Evolutionary conservation across 2,888 invertebrate species (phyloP).

Genomic region (Dyspetes luteomarginatus): DNA sequence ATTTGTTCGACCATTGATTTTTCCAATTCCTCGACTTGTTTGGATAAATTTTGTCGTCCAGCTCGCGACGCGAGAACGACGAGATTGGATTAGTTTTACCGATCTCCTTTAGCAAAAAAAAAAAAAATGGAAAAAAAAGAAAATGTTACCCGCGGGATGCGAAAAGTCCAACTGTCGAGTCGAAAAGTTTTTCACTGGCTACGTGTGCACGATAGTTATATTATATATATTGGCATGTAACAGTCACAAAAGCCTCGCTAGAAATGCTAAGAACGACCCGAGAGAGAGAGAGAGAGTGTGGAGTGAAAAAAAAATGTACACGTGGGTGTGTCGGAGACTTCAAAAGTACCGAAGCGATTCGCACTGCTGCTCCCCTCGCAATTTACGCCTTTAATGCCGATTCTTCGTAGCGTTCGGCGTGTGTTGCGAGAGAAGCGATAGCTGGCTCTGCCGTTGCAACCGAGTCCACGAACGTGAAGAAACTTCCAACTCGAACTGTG

Average conservation of each 20-base stretch:
- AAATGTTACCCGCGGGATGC: background rate
- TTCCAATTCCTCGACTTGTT: slow-evolving; percentile 10
- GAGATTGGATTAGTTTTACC: slow-evolving; percentile 38
- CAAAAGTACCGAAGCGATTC: slow-evolving; percentile 63
- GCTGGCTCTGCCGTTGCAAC: slow-evolving; percentile 12
- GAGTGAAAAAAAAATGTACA: slow-evolving; percentile 11
- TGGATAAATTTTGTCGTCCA: slow-evolving; percentile 4
- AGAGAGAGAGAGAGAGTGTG: background rate
- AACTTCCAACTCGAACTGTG: slow-evolving; percentile 57
- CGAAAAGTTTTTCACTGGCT: slow-evolving; percentile 51
- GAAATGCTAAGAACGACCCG: background rate
- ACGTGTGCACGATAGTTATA: background rate
- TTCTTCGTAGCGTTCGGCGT: slow-evolving; percentile 52
- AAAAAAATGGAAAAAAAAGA: too few species aligned
- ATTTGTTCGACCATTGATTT: slow-evolving; percentile 27
- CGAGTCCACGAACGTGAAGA: slow-evolving; percentile 54
- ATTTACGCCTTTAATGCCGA: slow-evolving; percentile 64
- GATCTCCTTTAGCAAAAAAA: slow-evolving; percentile 34
- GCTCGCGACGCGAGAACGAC: background rate
- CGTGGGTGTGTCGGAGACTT: slow-evolving; percentile 46
- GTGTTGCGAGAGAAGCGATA: slow-evolving; percentile 20
- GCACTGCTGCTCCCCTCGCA: slow-evolving; percentile 55
- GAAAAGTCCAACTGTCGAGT: slow-evolving; percentile 54
- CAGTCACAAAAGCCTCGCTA: background rate
- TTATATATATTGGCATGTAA: background rate